Percentiles rank a stretch among this genome's conserved stretches.
phyloP scores from a whole-genome alignment of 2,888 invertebrate species.

The Diplazon laetatorius region DNA sequence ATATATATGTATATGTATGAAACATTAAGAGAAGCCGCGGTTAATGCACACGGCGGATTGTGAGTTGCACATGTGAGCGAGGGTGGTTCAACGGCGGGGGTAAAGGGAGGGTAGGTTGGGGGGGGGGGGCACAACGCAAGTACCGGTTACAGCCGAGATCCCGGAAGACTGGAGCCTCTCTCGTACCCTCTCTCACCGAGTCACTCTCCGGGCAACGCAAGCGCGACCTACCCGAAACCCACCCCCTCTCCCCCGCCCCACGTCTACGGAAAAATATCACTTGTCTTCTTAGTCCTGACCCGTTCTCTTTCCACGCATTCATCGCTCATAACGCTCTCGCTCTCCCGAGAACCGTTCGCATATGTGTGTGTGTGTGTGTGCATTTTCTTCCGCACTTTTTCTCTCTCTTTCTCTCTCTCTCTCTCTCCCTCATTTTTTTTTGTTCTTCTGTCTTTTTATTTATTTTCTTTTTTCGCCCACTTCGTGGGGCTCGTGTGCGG shows the following conservation, averaged over 20 bases:
- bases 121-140: constrained; percentile 45
- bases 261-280: constrained; percentile 49
- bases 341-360: constrained; percentile 63
- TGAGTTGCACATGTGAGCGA: constrained; percentile 6
- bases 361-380: too few relatives aligned
- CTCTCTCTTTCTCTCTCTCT: constrained; percentile 22
- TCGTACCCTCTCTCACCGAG: constrained; percentile 52
- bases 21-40: constrained; percentile 48
- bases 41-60: neutral
- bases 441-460: too few relatives aligned
- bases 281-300: constrained; percentile 64
- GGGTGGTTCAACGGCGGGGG: too few relatives aligned
- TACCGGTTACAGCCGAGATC: constrained; percentile 55
- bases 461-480: constrained; percentile 30
- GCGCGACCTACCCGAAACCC: constrained; percentile 48
- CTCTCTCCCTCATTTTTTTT: constrained; percentile 22
- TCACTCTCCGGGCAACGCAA: constrained; percentile 46
- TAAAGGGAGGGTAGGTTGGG: neutral
- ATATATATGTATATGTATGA: too few relatives aligned
- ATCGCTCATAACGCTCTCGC: constrained; percentile 36
- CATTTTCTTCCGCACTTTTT: constrained; percentile 57
- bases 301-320: constrained; percentile 44
- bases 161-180: constrained; percentile 58
- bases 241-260: too few relatives aligned
- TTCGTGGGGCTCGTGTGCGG: too few relatives aligned